These are phyloP conservation scores for Mythimna lalbum DNA, from an alignment of 2,888 invertebrate species.

Conservation along the genomic window DNA sequence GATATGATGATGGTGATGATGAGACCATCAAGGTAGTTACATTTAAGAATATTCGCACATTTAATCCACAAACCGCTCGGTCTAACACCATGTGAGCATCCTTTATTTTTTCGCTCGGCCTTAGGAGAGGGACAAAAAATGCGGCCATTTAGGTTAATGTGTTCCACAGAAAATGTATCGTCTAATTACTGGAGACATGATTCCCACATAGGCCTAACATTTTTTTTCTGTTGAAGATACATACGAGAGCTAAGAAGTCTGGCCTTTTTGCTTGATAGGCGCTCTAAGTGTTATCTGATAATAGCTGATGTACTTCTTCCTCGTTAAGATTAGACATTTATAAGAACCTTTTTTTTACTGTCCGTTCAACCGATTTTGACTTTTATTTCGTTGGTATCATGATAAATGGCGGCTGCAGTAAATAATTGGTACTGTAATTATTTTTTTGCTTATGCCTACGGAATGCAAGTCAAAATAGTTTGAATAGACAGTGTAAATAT, in stretches of 20 bases:
- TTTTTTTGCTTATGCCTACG: too few relatives aligned
- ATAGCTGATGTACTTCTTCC: too few relatives aligned
- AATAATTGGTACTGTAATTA: too few relatives aligned
- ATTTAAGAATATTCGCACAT: background rate
- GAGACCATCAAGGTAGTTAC: too few relatives aligned
- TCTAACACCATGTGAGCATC: slow-evolving; percentile 18
- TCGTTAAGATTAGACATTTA: too few relatives aligned
- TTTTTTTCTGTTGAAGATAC: slow-evolving; percentile 30
- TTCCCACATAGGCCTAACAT: slow-evolving; percentile 55
- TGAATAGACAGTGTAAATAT: too few relatives aligned
- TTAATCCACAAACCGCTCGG: slow-evolving; percentile 50
- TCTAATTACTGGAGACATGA: slow-evolving; percentile 78
- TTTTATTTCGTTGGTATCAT: too few relatives aligned
- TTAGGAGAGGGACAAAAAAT: slow-evolving; percentile 70
- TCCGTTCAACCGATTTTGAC: too few relatives aligned
- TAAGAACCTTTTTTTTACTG: too few relatives aligned
- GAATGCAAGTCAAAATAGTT: too few relatives aligned
- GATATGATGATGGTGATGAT: too few relatives aligned
- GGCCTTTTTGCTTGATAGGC: slow-evolving; percentile 25
- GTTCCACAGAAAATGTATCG: slow-evolving; percentile 77
- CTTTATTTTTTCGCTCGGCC: slow-evolving; percentile 65
- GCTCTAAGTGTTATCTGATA: background rate
- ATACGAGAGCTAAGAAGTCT: slow-evolving; percentile 38
- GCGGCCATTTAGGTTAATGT: slow-evolving; percentile 78
- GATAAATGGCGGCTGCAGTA: too few relatives aligned